Percentiles rank a stretch among this genome's conserved stretches.
Conservation (phyloP, 2,113 vertebrate species). For the Syrrhaptes paradoxus region DNA sequence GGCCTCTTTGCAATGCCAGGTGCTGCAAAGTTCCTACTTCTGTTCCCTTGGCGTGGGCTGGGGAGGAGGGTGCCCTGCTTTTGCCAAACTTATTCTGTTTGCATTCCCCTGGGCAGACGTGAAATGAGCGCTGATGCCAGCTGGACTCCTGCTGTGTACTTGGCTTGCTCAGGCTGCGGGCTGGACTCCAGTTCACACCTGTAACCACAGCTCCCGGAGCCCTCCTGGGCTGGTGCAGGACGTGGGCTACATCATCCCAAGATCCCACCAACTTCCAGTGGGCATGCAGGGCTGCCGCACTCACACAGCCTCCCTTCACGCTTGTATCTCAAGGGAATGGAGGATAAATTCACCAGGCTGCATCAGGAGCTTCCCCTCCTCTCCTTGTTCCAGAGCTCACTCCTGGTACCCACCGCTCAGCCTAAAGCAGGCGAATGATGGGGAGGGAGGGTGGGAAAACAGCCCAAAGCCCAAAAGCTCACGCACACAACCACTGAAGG, state of each 20-base stretch:
- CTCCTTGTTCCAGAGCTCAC: background rate
- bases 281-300: background rate
- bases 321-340: background rate
- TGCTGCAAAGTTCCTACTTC: background rate
- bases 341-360: background rate
- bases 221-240: background rate
- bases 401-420: background rate
- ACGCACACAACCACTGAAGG: accelerated
- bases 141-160: background rate
- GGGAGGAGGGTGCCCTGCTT: background rate
- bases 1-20: background rate
- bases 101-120: background rate
- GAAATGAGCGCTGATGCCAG: background rate
- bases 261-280: background rate
- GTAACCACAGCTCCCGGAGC: background rate
- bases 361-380: background rate
- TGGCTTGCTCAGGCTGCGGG: background rate
- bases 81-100: background rate
- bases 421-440: background rate
- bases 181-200: background rate
- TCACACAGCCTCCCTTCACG: background rate
- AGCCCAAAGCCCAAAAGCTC: background rate
- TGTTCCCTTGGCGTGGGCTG: background rate
- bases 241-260: background rate
- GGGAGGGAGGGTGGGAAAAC: background rate